Conservation (phyloP, 2,888 invertebrate genomes). For the Andricus curvator region DNA sequence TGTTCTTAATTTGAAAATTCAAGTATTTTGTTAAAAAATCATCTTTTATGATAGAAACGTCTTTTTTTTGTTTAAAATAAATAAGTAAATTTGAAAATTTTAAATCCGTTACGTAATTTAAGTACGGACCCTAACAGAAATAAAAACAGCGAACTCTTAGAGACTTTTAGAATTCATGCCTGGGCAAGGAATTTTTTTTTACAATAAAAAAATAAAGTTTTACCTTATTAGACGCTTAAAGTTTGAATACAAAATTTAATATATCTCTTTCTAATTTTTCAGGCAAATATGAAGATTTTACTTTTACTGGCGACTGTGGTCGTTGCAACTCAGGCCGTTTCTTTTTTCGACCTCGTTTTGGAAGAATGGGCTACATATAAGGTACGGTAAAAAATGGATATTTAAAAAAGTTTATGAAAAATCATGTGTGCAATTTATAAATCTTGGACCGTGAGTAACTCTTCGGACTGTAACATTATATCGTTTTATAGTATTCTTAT, state of each 20-base stretch:
- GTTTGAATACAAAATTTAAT: not conserved
- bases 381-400: slow-evolving; percentile 78
- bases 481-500: not conserved
- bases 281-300: slow-evolving; percentile 73
- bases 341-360: slow-evolving; percentile 85
- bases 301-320: slow-evolving; percentile 77
- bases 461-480: not conserved
- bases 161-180: no score
- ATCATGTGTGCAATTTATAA: not conserved
- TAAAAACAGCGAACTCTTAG: no score
- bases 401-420: not conserved
- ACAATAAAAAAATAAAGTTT: no score
- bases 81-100: no score
- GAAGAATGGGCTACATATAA: slow-evolving; percentile 90
- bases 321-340: slow-evolving; percentile 83
- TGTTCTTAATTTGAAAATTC: no score
- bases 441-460: not conserved
- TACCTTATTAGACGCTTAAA: not conserved
- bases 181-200: no score
- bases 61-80: no score
- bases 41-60: no score
- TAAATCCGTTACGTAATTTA: no score
- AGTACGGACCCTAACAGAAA: no score
- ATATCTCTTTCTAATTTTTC: not conserved
- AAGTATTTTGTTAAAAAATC: no score